phyloP scores from a whole-genome alignment of 2,888 invertebrate species.

The Rotaria sp. region DNA sequence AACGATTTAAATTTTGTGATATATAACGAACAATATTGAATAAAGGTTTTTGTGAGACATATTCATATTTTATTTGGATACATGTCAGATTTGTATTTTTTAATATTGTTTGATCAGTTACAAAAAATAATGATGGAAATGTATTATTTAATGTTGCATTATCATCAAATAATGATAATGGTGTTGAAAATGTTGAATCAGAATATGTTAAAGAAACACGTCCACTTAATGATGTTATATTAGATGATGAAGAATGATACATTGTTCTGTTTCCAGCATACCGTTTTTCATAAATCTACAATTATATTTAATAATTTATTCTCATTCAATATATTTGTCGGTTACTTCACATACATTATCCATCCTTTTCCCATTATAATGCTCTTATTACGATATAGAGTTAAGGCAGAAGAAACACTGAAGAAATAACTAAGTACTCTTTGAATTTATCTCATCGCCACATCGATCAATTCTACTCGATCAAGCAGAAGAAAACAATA shows the following conservation, averaged over 20 bases:
- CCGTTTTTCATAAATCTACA: not conserved
- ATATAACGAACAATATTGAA: not conserved
- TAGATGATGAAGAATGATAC: not conserved
- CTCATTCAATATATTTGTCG: not conserved
- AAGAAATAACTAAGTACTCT: not conserved
- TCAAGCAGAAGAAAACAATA: not conserved
- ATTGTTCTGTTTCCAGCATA: not conserved
- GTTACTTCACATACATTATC: not conserved
- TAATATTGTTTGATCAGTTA: not conserved
- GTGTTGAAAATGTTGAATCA: not conserved
- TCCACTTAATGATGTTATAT: not conserved
- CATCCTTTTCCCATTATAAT: not conserved
- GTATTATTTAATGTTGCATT: not conserved
- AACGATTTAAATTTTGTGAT: constrained; percentile 20
- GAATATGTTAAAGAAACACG: not conserved
- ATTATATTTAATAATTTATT: not conserved
- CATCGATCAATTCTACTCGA: not conserved
- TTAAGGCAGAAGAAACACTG: not conserved
- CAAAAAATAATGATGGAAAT: not conserved
- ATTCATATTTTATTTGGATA: not conserved
- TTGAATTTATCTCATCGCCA: not conserved
- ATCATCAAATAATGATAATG: not conserved
- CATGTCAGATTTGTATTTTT: not conserved
- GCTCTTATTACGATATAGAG: not conserved
- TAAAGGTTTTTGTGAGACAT: not conserved